These are phyloP conservation scores for Campylomormyrus numenius DNA, from an alignment of 2,113 vertebrate species.

Conservation along the genomic window DNA sequence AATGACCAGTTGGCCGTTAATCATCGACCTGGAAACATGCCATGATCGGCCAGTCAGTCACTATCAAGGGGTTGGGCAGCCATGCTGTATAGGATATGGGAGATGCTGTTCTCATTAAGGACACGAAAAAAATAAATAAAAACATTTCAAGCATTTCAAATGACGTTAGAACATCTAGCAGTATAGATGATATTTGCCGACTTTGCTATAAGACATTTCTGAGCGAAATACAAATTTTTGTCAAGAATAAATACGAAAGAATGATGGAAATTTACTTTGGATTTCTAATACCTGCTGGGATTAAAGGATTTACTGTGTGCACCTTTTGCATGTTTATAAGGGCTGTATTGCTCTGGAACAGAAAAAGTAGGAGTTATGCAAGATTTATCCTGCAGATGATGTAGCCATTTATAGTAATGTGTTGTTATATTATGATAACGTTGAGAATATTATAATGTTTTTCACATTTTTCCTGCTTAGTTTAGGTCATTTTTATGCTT, in stretches of 20 bases:
- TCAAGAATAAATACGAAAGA: background rate
- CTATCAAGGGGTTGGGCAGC: background rate
- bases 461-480: background rate
- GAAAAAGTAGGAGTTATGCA: background rate
- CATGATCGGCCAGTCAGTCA: background rate
- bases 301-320: background rate
- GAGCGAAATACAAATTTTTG: background rate
- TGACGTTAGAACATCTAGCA: background rate
- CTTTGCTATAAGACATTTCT: background rate
- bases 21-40: background rate
- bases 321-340: background rate
- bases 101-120: background rate
- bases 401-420: background rate
- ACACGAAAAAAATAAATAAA: background rate
- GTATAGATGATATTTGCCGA: background rate
- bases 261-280: background rate
- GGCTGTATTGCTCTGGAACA: background rate
- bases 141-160: background rate
- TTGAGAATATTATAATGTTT: background rate
- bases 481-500: background rate
- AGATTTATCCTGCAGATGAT: background rate
- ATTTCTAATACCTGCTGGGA: background rate
- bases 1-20: background rate
- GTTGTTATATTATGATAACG: background rate
- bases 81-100: background rate